Conservation (phyloP, 2,113 vertebrate genomes). For the Riparia riparia region DNA sequence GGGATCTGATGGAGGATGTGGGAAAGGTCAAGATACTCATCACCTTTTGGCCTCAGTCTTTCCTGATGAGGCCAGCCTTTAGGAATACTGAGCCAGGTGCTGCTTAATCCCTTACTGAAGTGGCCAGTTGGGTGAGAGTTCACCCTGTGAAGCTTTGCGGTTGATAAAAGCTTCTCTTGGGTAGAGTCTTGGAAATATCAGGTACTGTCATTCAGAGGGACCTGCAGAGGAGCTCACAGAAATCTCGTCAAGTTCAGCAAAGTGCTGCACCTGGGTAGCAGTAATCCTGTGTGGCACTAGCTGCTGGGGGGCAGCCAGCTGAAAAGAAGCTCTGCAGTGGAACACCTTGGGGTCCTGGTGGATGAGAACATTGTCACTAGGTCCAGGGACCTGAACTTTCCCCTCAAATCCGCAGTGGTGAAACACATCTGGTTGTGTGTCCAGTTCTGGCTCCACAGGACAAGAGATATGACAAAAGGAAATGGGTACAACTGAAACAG, state of each 20-base stretch:
- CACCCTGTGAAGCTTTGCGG: neutral
- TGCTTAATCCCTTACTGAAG: neutral
- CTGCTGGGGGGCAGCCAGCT: neutral
- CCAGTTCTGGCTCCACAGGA: neutral
- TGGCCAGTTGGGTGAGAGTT: neutral
- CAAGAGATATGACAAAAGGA: neutral
- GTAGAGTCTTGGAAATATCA: neutral
- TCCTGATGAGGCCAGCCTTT: fast-evolving
- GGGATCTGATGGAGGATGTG: neutral
- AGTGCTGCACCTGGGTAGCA: neutral
- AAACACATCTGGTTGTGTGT: neutral
- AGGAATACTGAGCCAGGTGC: neutral
- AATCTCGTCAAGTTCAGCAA: neutral
- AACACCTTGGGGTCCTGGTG: neutral
- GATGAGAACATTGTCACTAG: neutral
- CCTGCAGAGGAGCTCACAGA: neutral
- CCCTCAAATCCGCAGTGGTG: neutral
- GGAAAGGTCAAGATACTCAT: neutral
- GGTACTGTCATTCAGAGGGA: neutral
- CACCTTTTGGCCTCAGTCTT: neutral
- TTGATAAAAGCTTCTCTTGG: no score
- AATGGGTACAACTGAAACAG: neutral
- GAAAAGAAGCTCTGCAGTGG: neutral
- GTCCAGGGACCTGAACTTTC: neutral
- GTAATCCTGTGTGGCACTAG: neutral